Evolutionary conservation across 2,797 vertebrate genomes (phyloP).

Genomic region (Paedocypris micromegethes): DNA sequence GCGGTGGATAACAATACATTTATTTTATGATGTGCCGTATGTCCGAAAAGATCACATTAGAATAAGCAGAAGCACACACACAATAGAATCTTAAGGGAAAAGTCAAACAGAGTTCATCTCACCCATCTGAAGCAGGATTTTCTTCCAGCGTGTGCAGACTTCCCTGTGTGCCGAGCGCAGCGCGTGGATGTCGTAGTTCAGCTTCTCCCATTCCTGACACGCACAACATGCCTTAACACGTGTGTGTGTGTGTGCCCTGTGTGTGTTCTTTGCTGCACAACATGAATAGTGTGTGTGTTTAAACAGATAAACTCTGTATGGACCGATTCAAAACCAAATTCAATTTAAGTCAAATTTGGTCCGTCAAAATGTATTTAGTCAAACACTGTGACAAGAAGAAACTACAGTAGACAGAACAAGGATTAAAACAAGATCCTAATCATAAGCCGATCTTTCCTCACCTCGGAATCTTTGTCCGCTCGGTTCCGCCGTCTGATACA

Average conservation of each 20-base stretch:
- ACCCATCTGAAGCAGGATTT: slow-evolving; percentile 84
- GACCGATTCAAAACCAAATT: slow-evolving; percentile 3
- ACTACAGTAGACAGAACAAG: background rate
- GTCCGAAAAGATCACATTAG: background rate
- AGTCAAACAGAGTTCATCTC: slow-evolving; percentile 42
- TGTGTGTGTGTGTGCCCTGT: background rate
- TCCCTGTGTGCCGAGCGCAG: slow-evolving; percentile 75
- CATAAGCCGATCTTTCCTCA: slow-evolving; percentile 42
- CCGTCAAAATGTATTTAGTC: slow-evolving; percentile 2
- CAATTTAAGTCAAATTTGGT: slow-evolving; percentile 23
- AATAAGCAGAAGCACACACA: background rate
- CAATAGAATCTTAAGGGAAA: background rate
- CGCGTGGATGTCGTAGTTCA: slow-evolving; percentile 86
- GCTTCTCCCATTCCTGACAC: slow-evolving; percentile 86
- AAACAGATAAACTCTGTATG: background rate
- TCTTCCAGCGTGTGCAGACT: slow-evolving; percentile 80
- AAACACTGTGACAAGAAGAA: background rate
- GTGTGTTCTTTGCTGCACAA: too few species aligned
- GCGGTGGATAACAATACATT: too few species aligned
- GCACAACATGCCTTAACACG: slow-evolving; percentile 15
- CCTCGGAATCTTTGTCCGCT: slow-evolving; percentile 83
- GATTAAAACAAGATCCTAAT: too few species aligned
- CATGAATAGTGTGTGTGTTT: background rate
- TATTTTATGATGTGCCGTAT: too few species aligned
- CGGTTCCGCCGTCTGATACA: slow-evolving; percentile 82